Evolutionary conservation across 2,797 vertebrate genomes (phyloP).

Genomic region (Naso thynnoides): DNA sequence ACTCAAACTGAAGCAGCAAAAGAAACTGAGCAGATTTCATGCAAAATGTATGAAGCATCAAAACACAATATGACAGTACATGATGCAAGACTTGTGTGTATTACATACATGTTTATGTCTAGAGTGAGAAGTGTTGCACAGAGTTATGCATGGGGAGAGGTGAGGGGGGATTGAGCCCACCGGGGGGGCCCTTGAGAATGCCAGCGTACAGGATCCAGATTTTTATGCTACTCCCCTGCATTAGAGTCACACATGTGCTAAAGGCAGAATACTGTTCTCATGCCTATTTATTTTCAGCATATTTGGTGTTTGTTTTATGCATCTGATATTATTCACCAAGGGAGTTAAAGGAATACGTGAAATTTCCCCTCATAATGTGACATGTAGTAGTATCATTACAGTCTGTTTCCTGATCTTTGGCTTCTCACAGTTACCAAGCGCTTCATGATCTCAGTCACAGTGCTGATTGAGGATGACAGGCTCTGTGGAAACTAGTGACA

Average conservation of each 20-base stretch:
- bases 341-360: not conserved
- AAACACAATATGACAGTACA: not conserved
- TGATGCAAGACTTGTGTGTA: constrained; percentile 4
- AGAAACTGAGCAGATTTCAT: not conserved
- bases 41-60: constrained; percentile 8
- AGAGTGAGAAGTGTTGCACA: not conserved
- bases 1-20: not conserved
- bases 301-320: constrained; percentile 1
- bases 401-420: constrained; percentile 32
- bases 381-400: constrained; percentile 6
- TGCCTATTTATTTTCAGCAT: not conserved
- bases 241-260: not conserved
- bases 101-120: not conserved
- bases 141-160: too few species aligned
- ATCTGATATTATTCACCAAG: not conserved
- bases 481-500: constrained; percentile 55
- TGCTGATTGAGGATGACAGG: constrained; percentile 59
- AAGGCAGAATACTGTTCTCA: not conserved
- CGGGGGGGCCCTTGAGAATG: too few species aligned
- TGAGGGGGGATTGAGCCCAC: too few species aligned
- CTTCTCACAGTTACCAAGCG: constrained; percentile 13
- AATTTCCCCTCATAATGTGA: not conserved
- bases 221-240: too few species aligned
- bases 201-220: not conserved
- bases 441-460: constrained; percentile 40